phyloP scores from a whole-genome alignment of 2,888 invertebrate genomes.

The Mantis religiosa region DNA sequence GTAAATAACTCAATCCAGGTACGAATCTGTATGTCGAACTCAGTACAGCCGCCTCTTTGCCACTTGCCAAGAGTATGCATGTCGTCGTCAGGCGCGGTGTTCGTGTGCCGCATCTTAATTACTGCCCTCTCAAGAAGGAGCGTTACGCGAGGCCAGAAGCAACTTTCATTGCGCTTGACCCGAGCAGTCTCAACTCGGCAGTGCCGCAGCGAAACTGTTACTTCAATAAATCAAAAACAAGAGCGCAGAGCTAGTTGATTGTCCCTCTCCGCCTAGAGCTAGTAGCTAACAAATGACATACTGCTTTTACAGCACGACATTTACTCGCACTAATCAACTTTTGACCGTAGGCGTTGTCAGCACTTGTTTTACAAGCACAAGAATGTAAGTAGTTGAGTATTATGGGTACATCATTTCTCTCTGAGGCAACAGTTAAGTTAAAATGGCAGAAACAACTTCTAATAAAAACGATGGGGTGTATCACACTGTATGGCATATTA shows the following conservation, averaged over 20 bases:
- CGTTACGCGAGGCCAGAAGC: background rate
- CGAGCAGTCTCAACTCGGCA: background rate
- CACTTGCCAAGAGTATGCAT: conserved; percentile 10
- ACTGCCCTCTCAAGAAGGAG: background rate
- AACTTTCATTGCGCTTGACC: background rate
- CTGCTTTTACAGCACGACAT: background rate
- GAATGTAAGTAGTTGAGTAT: no score
- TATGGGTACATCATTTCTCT: no score
- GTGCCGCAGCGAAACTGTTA: background rate
- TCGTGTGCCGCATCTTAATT: conserved; percentile 5
- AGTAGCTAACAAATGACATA: background rate
- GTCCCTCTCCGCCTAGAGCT: background rate
- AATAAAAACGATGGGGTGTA: no score
- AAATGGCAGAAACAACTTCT: no score
- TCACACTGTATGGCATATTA: no score
- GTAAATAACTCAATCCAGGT: background rate
- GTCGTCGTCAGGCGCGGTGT: background rate
- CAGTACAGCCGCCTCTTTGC: background rate
- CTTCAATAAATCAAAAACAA: background rate
- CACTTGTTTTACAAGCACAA: no score
- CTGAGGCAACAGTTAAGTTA: no score
- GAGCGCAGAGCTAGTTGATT: background rate
- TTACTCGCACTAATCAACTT: no score
- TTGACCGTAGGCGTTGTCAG: no score
- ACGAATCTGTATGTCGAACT: background rate